These are phyloP conservation scores for Pristionchus entomophagus DNA, from an alignment of 2,888 invertebrate genomes.

Conservation along the genomic window DNA sequence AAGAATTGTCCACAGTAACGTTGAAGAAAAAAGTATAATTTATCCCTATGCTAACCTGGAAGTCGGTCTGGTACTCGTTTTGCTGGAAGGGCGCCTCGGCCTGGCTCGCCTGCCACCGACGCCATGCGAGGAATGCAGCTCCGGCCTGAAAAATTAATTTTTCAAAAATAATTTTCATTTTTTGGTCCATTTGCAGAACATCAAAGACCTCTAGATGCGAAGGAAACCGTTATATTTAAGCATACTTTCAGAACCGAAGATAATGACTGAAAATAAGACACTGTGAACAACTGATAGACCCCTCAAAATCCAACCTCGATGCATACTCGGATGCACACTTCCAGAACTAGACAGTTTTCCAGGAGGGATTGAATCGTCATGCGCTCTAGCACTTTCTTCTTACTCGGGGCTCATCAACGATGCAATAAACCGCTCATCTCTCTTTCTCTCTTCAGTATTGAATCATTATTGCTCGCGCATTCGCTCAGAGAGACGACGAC, in stretches of 20 bases:
- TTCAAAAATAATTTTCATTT: background rate
- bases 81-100: conserved; percentile 37
- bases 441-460: background rate
- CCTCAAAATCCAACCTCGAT: background rate
- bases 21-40: too few species aligned
- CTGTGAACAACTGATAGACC: too few species aligned
- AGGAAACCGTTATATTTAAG: too few species aligned
- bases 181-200: too few species aligned
- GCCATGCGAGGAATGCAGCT: conserved; percentile 90
- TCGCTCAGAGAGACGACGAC: background rate
- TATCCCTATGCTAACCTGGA: too few species aligned
- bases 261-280: too few species aligned
- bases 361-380: too few species aligned
- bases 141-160: conserved; percentile 55
- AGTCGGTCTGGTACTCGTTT: conserved; percentile 41
- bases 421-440: conserved; percentile 32
- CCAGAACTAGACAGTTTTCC: too few species aligned
- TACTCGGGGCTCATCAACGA: background rate
- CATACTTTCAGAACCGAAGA: too few species aligned
- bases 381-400: background rate
- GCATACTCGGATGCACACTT: too few species aligned
- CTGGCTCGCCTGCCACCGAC: conserved; percentile 89
- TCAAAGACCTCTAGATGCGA: too few species aligned
- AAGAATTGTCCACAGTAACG: too few species aligned
- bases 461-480: background rate